Percentiles rank a stretch among this genome's conserved stretches.
These are phyloP conservation scores for Ferdinandea cuprea DNA, from an alignment of 2,888 invertebrate genomes.

Conservation along the genomic window DNA sequence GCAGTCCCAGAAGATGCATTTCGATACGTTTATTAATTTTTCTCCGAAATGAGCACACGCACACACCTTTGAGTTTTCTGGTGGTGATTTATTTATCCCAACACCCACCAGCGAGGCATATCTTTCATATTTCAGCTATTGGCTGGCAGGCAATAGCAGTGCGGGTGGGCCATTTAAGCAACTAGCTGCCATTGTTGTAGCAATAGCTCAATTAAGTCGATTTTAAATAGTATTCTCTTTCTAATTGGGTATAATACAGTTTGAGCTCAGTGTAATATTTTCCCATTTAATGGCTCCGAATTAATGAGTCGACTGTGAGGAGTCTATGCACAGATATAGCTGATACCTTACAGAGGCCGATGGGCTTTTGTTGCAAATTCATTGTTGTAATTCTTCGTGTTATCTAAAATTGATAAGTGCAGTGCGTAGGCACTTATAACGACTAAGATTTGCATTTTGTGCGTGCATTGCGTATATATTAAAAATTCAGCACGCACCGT, in stretches of 20 bases:
- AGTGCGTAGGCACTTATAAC: no score
- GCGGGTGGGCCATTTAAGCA: constrained; percentile 47
- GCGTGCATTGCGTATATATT: no score
- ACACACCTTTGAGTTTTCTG: neutral
- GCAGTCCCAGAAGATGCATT: constrained; percentile 32
- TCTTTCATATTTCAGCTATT: neutral
- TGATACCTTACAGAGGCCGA: no score
- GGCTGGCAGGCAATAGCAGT: constrained; percentile 1
- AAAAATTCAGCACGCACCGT: no score
- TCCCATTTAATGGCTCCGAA: constrained; percentile 22
- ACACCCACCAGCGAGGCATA: constrained; percentile 2
- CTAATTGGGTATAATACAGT: constrained; percentile 18
- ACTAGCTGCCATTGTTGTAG: constrained; percentile 9
- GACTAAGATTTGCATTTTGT: no score
- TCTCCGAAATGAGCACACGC: constrained; percentile 29
- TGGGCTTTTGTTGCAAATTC: no score
- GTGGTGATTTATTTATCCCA: constrained; percentile 1
- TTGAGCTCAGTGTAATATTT: constrained; percentile 30
- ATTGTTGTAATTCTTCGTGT: no score
- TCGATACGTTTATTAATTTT: constrained; percentile 69
- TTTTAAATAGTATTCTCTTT: constrained; percentile 36
- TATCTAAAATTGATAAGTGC: no score
- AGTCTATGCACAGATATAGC: no score
- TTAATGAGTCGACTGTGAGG: constrained; percentile 33
- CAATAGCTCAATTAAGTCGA: constrained; percentile 37